Evolutionary conservation across 2,113 vertebrate species (phyloP).

Genomic region (Hydrolagus affinis): DNA sequence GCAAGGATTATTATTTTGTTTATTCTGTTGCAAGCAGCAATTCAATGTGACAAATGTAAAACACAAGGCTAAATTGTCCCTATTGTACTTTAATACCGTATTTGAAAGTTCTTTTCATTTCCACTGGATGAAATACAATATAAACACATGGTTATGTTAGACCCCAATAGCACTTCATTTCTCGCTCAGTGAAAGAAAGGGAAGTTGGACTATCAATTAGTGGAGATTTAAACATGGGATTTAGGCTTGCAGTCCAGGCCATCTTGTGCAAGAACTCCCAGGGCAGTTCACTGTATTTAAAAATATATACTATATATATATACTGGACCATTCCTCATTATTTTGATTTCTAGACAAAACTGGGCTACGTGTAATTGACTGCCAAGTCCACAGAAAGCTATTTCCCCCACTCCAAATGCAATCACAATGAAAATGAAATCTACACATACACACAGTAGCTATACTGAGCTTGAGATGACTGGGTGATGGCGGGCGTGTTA

Average conservation of each 20-base stretch:
- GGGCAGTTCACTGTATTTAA: not conserved
- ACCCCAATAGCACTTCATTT: too few relatives aligned
- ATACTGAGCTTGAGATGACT: not conserved
- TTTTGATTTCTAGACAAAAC: not conserved
- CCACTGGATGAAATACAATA: too few relatives aligned
- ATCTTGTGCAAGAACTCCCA: not conserved
- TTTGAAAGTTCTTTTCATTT: too few relatives aligned
- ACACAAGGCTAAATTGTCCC: too few relatives aligned
- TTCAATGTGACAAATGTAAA: too few relatives aligned
- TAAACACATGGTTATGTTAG: too few relatives aligned
- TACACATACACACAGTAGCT: not conserved
- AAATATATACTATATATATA: not conserved
- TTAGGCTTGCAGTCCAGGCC: too few relatives aligned
- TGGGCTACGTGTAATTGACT: not conserved
- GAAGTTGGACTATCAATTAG: not conserved
- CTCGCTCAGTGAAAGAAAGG: not conserved
- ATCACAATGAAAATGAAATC: not conserved
- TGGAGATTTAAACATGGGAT: not conserved
- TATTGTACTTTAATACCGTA: too few relatives aligned
- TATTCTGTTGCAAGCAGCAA: too few relatives aligned
- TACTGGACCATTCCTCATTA: not conserved
- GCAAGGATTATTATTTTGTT: too few relatives aligned
- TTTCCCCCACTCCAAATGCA: not conserved
- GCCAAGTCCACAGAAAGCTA: not conserved
- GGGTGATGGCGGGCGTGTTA: too few relatives aligned